Base-by-base conservation (phyloP, 37 sponge, comb jelly and placozoan genomes). In the Beroe forskalii region DNA sequence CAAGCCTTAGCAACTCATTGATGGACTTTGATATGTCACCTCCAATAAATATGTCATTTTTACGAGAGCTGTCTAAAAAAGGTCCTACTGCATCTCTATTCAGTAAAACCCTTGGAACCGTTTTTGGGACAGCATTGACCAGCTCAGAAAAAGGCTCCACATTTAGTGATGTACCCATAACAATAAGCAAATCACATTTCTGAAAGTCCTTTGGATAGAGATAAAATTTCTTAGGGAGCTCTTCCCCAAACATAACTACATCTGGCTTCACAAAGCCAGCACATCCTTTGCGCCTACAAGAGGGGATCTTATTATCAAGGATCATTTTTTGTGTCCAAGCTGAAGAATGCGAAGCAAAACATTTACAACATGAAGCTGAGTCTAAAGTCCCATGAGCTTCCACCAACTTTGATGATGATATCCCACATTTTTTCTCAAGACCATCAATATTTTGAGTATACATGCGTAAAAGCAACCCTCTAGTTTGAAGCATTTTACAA, bases 381-480 rank as follows among this genome's bases (percentile, higher is more conserved):
- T 93, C 62, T 64, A 97, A 93, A 20, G 95, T 92, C 19, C 98
- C 98, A 63, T 96, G 98, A 12, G 98, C 96, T 60, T 96, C 98
- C 0, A 97, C 94, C 76, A 97, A 91, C 76, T 86, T 94, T 14
- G 89, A 90, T 39, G 93, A 67, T 9, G 76, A 55, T 25, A 97
- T 90, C 28, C 96, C 97, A 44, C 55, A 44, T 25, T 80, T 66
- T n/a, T 64, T 90, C 90, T 95, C 95, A 43, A 97, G 67, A 19
- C 97, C 97, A 61, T 97, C 97, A 91, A 97, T 97, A 44, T 97
- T 97, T 90, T 97, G 97, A 0, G 97, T 97, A 90, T 95, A 97
- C 72, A 92, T 93, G n/a, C 98, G 89, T 1, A 94, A 92, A 14
- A 97, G 94, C 37, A 96, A 22, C 43, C 92, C 91, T 40, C 93